phyloP scores from a whole-genome alignment of 2,797 vertebrate species.

The Lagorchestes hirsutus region DNA sequence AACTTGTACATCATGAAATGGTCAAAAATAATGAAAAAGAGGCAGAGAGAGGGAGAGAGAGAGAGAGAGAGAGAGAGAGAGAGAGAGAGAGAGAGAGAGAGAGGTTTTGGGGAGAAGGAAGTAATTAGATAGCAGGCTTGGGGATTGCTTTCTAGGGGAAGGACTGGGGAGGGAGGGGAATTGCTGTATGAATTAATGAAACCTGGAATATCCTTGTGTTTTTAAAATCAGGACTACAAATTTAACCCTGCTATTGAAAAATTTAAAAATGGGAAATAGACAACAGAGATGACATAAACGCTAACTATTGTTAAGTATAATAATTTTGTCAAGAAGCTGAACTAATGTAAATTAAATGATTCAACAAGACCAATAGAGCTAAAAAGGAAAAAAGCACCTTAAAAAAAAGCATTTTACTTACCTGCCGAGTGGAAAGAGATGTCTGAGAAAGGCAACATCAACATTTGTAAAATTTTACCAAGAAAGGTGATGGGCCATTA shows the following conservation, averaged over 20 bases:
- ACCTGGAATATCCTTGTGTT: neutral
- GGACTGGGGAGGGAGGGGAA: neutral
- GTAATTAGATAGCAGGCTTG: too few relatives aligned
- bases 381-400: neutral
- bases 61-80: too few relatives aligned
- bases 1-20: too few relatives aligned
- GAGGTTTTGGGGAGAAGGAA: too few relatives aligned
- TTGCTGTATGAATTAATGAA: neutral
- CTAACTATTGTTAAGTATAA: neutral
- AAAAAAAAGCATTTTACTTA: neutral
- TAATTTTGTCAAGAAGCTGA: neutral
- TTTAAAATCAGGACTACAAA: neutral
- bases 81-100: too few relatives aligned
- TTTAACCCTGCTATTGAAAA: neutral
- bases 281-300: neutral
- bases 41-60: too few relatives aligned
- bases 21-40: too few relatives aligned
- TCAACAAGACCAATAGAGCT: neutral
- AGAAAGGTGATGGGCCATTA: neutral
- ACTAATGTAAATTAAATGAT: neutral
- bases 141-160: neutral
- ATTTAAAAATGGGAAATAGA: neutral
- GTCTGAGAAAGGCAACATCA: neutral
- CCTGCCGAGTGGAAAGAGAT: neutral
- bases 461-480: neutral